These are phyloP conservation scores for Epicampocera succincta DNA, from an alignment of 2,888 invertebrate species.

Conservation along the genomic window DNA sequence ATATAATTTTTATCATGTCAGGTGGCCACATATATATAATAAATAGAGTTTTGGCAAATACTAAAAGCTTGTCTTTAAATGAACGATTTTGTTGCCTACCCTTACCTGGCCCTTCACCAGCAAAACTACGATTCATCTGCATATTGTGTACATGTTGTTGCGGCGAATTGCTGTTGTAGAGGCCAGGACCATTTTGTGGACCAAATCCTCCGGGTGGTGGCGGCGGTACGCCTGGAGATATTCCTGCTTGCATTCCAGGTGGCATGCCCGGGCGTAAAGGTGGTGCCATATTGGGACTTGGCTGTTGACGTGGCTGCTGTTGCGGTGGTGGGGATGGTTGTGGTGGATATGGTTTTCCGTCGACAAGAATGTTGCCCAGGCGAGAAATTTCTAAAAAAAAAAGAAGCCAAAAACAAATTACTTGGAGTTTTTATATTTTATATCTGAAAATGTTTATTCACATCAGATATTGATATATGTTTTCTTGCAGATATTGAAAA, in stretches of 20 bases:
- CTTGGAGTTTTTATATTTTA: no score
- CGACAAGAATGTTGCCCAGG: slow-evolving; percentile 91
- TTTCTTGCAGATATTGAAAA: no score
- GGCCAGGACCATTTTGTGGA: slow-evolving; percentile 80
- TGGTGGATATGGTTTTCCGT: slow-evolving; percentile 89
- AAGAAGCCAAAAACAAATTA: background rate
- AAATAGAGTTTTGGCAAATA: slow-evolving; percentile 17
- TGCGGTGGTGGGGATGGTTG: slow-evolving; percentile 81
- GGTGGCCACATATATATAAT: no score
- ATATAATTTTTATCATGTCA: background rate
- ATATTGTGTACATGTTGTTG: slow-evolving; percentile 80
- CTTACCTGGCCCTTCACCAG: slow-evolving; percentile 80
- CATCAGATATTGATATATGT: no score
- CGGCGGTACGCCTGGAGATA: slow-evolving; percentile 79
- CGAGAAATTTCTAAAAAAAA: slow-evolving; percentile 85
- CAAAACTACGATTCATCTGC: slow-evolving; percentile 79
- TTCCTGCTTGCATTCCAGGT: slow-evolving; percentile 79
- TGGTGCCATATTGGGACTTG: slow-evolving; percentile 81
- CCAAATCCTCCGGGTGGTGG: slow-evolving; percentile 75
- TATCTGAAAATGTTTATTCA: no score
- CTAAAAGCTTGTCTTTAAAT: slow-evolving; percentile 59
- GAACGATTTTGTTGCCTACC: slow-evolving; percentile 72
- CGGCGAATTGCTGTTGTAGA: slow-evolving; percentile 79
- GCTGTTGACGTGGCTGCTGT: slow-evolving; percentile 76
- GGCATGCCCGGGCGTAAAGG: slow-evolving; percentile 79